These are phyloP conservation scores for Masnerella sp. DNA, from an alignment of 2,888 invertebrate genomes.

Conservation along the genomic window DNA sequence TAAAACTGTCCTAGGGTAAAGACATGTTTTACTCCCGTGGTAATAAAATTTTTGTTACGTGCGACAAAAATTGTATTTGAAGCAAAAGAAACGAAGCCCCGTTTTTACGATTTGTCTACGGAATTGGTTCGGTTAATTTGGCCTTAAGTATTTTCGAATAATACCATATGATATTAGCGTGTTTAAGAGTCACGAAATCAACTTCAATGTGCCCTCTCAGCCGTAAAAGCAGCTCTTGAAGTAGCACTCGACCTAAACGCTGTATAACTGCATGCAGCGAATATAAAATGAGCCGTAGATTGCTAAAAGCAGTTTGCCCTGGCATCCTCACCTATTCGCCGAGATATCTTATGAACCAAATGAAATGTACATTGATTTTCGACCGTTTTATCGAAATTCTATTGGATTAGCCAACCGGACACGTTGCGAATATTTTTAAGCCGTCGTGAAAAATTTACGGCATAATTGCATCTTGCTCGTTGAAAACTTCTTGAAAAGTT, in stretches of 20 bases:
- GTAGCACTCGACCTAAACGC: constrained; percentile 49
- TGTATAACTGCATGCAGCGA: constrained; percentile 47
- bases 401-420: no score
- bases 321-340: constrained; percentile 23
- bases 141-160: constrained; percentile 13
- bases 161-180: constrained; percentile 31
- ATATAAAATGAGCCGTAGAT: constrained; percentile 48
- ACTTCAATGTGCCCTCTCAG: constrained; percentile 43
- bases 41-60: no score
- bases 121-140: constrained; percentile 25
- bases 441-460: no score
- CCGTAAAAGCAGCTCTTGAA: constrained; percentile 43
- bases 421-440: no score
- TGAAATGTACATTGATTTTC: constrained; percentile 37
- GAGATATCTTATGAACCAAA: constrained; percentile 28
- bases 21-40: no score
- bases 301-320: constrained; percentile 28
- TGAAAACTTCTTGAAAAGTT: no score
- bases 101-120: neutral
- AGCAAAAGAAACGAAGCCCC: no score
- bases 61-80: no score
- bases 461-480: no score
- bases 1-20: no score
- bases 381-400: neutral
- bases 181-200: constrained; percentile 33